A percentile compares a stretch with the other conserved stretches of the same genome.
Conservation (phyloP, 2,113 vertebrate species). For the Alethe castanea region DNA sequence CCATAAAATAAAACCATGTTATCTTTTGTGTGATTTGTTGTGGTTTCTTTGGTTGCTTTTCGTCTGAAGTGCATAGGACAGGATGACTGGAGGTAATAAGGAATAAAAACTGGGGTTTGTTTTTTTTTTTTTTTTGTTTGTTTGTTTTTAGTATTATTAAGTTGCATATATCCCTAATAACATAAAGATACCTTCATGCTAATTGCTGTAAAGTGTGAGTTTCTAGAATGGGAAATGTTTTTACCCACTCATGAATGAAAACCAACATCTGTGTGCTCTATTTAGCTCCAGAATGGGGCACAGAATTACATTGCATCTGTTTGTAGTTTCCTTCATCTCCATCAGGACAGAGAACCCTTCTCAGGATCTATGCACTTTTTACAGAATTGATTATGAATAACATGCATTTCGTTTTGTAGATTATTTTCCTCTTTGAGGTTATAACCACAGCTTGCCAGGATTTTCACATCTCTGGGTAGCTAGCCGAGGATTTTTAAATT, state of each 20-base stretch:
- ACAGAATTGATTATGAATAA: neutral
- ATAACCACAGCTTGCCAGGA: neutral
- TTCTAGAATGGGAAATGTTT: neutral
- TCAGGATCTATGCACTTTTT: neutral
- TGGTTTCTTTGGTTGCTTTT: neutral
- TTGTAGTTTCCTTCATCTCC: neutral
- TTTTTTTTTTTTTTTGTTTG: no score
- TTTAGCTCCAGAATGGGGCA: neutral
- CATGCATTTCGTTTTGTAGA: neutral
- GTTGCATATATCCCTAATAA: neutral
- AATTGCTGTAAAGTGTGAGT: neutral
- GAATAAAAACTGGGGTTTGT: neutral
- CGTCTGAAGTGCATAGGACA: neutral
- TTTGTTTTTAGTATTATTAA: neutral
- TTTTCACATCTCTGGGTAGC: neutral
- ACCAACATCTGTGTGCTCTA: neutral
- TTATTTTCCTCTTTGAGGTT: neutral
- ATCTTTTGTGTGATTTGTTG: neutral
- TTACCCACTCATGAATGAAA: neutral
- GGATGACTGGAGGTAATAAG: neutral
- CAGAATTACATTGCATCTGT: neutral
- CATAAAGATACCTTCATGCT: neutral
- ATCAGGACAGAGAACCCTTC: neutral
- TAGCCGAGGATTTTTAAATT: neutral
- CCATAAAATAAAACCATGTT: neutral